Evolutionary conservation across 2,113 vertebrate species (phyloP).

Genomic region (Ammospiza caudacuta): DNA sequence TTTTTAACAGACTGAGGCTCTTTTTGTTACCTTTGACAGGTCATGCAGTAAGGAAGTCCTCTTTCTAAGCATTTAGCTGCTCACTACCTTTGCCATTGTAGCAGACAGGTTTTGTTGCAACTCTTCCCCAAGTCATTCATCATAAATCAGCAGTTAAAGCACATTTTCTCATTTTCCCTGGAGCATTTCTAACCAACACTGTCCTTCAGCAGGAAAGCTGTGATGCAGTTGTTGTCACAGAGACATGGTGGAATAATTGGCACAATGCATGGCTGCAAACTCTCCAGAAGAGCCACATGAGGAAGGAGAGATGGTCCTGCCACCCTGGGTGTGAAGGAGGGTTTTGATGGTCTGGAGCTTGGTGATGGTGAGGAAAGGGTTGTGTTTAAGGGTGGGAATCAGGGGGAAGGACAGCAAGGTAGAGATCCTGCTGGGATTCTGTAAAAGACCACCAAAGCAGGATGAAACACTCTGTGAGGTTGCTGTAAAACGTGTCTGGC

Average conservation of each 20-base stretch:
- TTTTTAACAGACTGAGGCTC: background rate
- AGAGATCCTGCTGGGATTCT: background rate
- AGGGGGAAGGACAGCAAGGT: background rate
- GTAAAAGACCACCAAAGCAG: background rate
- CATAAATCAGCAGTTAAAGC: background rate
- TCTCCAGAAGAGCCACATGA: too few relatives aligned
- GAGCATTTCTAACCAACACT: background rate
- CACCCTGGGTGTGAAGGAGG: background rate
- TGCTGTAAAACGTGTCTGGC: background rate
- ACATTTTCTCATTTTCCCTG: background rate
- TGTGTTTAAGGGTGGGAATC: background rate
- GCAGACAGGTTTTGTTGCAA: background rate
- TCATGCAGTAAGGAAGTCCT: background rate
- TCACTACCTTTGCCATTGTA: background rate
- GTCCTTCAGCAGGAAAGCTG: background rate
- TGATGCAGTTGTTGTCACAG: background rate
- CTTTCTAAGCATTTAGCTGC: background rate
- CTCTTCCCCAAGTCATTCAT: too few relatives aligned
- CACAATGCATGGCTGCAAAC: background rate
- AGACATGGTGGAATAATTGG: background rate
- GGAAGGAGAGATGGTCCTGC: rapidly evolving
- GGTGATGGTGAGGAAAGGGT: background rate
- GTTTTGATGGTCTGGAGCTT: background rate
- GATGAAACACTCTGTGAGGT: background rate
- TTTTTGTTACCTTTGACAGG: background rate